Conservation (phyloP, 2,888 invertebrate genomes). For the Entomobrya multifasciata region DNA sequence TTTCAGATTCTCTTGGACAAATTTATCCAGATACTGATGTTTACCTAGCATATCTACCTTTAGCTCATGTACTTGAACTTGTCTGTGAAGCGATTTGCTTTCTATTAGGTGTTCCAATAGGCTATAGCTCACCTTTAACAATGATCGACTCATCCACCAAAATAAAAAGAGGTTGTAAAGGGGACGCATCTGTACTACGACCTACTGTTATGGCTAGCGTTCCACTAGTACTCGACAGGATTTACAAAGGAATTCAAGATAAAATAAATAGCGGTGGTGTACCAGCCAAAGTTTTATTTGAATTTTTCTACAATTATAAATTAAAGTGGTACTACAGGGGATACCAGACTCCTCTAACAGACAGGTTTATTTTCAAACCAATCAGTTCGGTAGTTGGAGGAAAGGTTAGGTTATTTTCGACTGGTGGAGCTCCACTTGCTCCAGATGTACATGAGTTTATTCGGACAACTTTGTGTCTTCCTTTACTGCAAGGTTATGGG, state of each 20-base stretch:
- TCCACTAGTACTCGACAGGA: constrained; percentile 97
- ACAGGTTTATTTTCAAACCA: constrained; percentile 86
- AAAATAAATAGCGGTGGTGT: constrained; percentile 92
- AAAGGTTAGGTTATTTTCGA: constrained; percentile 91
- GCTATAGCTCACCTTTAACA: constrained; percentile 97
- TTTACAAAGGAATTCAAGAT: constrained; percentile 98
- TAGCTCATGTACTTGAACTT: constrained; percentile 98
- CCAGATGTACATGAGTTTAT: constrained; percentile 97
- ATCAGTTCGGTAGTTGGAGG: constrained; percentile 92
- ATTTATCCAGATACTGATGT: constrained; percentile 87
- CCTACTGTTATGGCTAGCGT: constrained; percentile 98
- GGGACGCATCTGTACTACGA: constrained; percentile 91
- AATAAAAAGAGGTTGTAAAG: constrained; percentile 96
- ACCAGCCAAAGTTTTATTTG: constrained; percentile 91
- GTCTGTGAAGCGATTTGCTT: constrained; percentile 88
- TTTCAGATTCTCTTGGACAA: constrained; percentile 87
- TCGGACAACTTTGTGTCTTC: constrained; percentile 93
- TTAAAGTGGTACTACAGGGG: constrained; percentile 91
- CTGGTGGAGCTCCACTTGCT: constrained; percentile 94
- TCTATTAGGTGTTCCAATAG: constrained; percentile 93
- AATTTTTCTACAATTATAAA: constrained; percentile 97
- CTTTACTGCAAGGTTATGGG: constrained; percentile 96
- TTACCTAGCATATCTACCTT: constrained; percentile 96
- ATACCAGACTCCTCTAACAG: constrained; percentile 90
- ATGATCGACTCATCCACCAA: constrained; percentile 96